phyloP scores from a whole-genome alignment of 2,888 invertebrate genomes.

The Lissonota sp. region DNA sequence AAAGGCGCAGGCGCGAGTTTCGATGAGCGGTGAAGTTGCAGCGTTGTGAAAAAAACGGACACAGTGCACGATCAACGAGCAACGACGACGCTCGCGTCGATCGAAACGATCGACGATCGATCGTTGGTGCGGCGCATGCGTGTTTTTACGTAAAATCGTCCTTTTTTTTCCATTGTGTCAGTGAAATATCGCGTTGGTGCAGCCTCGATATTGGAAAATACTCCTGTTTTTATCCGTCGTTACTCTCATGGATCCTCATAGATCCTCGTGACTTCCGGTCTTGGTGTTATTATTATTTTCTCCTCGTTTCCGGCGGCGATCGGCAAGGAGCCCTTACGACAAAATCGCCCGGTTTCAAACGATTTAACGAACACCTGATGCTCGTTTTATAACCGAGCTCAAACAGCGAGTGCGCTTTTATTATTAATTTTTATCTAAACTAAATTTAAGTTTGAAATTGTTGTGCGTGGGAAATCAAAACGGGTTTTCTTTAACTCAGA shows the following conservation, averaged over 20 bases:
- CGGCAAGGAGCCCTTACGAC: background rate
- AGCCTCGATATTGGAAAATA: no score
- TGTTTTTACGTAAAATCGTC: background rate
- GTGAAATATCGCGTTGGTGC: background rate
- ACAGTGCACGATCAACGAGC: slow-evolving; percentile 62
- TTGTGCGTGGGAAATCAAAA: no score
- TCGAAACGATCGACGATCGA: slow-evolving; percentile 61
- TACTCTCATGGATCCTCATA: no score
- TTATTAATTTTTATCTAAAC: background rate
- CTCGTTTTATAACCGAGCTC: background rate
- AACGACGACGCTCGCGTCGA: slow-evolving; percentile 60
- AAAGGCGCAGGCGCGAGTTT: slow-evolving; percentile 58
- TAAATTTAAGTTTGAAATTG: no score
- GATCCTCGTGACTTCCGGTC: background rate
- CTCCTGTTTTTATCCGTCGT: background rate
- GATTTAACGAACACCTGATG: slow-evolving; percentile 21
- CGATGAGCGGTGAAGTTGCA: slow-evolving; percentile 41
- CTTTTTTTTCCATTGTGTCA: background rate
- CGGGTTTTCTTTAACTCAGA: no score
- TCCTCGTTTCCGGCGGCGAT: background rate
- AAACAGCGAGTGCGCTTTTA: slow-evolving; percentile 35
- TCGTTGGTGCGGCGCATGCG: slow-evolving; percentile 35
- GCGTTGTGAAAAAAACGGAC: slow-evolving; percentile 19
- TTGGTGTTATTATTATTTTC: background rate
- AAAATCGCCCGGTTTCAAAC: no score